phyloP scores from a whole-genome alignment of 1,140 invertebrate genomes.

The Drosophila arawakana region DNA sequence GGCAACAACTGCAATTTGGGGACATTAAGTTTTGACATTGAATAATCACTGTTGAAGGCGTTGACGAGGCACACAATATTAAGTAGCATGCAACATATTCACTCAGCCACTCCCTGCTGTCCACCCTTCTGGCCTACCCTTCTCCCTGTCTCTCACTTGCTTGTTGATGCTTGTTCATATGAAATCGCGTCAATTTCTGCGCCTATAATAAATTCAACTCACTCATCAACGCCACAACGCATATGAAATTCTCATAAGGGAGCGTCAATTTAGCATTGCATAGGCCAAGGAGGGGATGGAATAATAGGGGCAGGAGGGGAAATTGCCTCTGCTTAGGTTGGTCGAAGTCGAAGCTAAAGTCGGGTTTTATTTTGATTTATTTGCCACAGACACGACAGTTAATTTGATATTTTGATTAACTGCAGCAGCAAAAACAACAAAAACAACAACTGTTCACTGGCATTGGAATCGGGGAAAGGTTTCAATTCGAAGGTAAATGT shows the following conservation, averaged over 20 bases:
- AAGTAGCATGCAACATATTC: constrained; percentile 5
- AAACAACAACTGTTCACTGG: not conserved
- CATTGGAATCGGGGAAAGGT: constrained; percentile 8
- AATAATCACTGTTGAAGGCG: constrained; percentile 77
- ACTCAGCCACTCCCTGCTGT: not conserved
- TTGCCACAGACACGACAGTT: constrained; percentile 83
- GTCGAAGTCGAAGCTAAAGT: constrained; percentile 38
- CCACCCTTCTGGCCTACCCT: not conserved
- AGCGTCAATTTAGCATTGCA: constrained; percentile 44
- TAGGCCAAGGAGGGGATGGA: not conserved
- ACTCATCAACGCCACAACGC: constrained; percentile 59
- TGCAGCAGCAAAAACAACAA: constrained; percentile 53
- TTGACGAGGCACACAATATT: constrained; percentile 57
- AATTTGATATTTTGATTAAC: constrained; percentile 84
- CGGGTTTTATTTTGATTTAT: constrained; percentile 82
- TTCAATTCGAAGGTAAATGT: constrained; percentile 3
- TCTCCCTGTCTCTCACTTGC: not conserved
- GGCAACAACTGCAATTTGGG: constrained; percentile 77
- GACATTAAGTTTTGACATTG: constrained; percentile 79
- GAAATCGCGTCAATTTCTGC: constrained; percentile 63
- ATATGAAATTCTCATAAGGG: constrained; percentile 75
- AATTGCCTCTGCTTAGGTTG: constrained; percentile 16
- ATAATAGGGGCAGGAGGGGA: not conserved
- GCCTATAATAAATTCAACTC: constrained; percentile 77
- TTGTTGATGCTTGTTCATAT: not conserved